Conservation (phyloP, 2,888 invertebrate species). For the Eupsilia transversa region DNA sequence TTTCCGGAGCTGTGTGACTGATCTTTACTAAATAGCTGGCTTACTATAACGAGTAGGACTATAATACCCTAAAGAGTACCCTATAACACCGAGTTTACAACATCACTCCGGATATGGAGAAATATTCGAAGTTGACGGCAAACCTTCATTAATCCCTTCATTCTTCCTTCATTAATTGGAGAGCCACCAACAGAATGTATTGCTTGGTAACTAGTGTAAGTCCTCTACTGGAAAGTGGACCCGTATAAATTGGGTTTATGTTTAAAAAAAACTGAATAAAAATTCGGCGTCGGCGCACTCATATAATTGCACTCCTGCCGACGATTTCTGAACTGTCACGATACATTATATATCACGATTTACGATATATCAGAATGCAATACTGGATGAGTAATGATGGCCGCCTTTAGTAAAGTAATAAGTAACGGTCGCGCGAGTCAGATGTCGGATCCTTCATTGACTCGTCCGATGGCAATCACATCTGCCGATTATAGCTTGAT, state of each 20-base stretch:
- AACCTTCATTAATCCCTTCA: not conserved
- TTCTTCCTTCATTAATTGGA: not conserved
- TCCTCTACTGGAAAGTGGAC: not conserved
- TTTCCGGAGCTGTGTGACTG: slow-evolving; percentile 21
- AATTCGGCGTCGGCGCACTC: not conserved
- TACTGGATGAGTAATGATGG: slow-evolving; percentile 35
- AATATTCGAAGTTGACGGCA: not conserved
- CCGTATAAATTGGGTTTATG: too few relatives aligned
- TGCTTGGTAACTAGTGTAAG: not conserved
- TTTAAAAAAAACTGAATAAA: not conserved
- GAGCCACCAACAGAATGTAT: not conserved
- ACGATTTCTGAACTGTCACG: slow-evolving; percentile 12
- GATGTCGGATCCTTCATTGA: slow-evolving; percentile 29
- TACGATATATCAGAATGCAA: slow-evolving; percentile 15
- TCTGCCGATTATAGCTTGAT: not conserved
- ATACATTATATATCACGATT: not conserved
- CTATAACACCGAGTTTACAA: not conserved
- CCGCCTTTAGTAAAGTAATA: not conserved
- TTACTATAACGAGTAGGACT: not conserved
- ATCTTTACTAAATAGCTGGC: not conserved
- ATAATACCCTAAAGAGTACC: not conserved
- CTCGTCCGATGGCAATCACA: slow-evolving; percentile 23
- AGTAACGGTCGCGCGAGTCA: slow-evolving; percentile 22
- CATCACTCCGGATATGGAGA: not conserved
- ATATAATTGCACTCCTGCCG: not conserved